Evolutionary conservation across 2,888 invertebrate species (phyloP).

Genomic region (Nudaria mundana): DNA sequence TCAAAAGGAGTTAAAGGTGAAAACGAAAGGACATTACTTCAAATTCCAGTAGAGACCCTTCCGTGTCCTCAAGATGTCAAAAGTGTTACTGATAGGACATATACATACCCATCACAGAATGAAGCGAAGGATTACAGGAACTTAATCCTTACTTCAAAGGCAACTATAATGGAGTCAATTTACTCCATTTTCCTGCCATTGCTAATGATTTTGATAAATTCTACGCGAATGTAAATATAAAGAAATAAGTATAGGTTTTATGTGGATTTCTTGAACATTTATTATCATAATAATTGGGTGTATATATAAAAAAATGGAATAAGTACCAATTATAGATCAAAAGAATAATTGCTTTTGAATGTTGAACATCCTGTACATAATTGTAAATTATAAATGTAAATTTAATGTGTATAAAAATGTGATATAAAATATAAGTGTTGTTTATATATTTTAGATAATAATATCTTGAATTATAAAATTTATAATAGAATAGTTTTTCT

Average conservation of each 20-base stretch:
- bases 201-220: slow-evolving; percentile 42
- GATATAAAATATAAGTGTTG: slow-evolving; percentile 42
- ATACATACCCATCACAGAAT: slow-evolving; percentile 80
- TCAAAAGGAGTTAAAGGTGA: slow-evolving; percentile 59
- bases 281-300: too few relatives aligned
- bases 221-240: slow-evolving; percentile 37
- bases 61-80: slow-evolving; percentile 83
- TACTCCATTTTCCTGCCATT: slow-evolving; percentile 36
- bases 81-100: slow-evolving; percentile 81
- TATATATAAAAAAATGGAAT: too few relatives aligned
- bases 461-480: slow-evolving; percentile 29
- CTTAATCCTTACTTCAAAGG: slow-evolving; percentile 56
- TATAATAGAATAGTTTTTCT: slow-evolving; percentile 41
- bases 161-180: slow-evolving; percentile 30
- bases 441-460: slow-evolving; percentile 26
- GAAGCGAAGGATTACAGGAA: slow-evolving; percentile 78
- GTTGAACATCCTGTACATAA: slow-evolving; percentile 27
- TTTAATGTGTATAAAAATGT: slow-evolving; percentile 50
- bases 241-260: too few relatives aligned
- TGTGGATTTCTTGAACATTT: too few relatives aligned
- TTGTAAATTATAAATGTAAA: slow-evolving; percentile 34
- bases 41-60: slow-evolving; percentile 79
- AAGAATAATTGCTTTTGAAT: slow-evolving; percentile 17
- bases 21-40: slow-evolving; percentile 73
- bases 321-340: slow-evolving; percentile 9